phyloP scores from a whole-genome alignment of 2,797 vertebrate genomes.

The Macrochelys suwanniensis region DNA sequence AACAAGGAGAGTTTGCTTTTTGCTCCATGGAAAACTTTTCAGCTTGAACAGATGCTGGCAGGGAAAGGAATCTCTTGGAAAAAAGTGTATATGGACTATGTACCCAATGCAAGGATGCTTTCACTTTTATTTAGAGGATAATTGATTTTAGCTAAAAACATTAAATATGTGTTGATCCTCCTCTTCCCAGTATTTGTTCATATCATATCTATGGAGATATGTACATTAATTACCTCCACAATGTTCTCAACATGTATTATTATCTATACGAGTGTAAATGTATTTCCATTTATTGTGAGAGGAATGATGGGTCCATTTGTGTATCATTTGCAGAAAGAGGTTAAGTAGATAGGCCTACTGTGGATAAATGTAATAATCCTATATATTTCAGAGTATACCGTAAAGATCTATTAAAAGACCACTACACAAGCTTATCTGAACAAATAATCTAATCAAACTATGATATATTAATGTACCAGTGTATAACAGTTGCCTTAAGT shows the following conservation, averaged over 20 bases:
- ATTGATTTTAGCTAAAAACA: constrained; percentile 47
- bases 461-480: constrained; percentile 46
- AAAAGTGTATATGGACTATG: constrained; percentile 5
- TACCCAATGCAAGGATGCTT: constrained; percentile 45
- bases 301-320: constrained; percentile 45
- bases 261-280: constrained; percentile 37
- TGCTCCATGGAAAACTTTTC: constrained; percentile 27
- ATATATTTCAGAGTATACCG: constrained; percentile 30
- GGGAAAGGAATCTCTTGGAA: constrained; percentile 47
- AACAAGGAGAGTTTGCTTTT: constrained; percentile 17
- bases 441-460: constrained; percentile 30
- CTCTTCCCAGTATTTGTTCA: constrained; percentile 58
- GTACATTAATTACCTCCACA: constrained; percentile 20
- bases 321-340: constrained; percentile 59
- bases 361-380: background rate
- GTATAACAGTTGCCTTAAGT: constrained; percentile 69
- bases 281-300: constrained; percentile 47
- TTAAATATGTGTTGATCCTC: constrained; percentile 36
- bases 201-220: constrained; percentile 43
- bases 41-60: background rate
- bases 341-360: constrained; percentile 38
- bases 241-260: constrained; percentile 18
- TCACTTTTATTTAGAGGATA: constrained; percentile 46
- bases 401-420: constrained; percentile 7
- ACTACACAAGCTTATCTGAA: constrained; percentile 39